phyloP scores from a whole-genome alignment of 2,797 vertebrate species.

The Arremon brunneinucha region DNA sequence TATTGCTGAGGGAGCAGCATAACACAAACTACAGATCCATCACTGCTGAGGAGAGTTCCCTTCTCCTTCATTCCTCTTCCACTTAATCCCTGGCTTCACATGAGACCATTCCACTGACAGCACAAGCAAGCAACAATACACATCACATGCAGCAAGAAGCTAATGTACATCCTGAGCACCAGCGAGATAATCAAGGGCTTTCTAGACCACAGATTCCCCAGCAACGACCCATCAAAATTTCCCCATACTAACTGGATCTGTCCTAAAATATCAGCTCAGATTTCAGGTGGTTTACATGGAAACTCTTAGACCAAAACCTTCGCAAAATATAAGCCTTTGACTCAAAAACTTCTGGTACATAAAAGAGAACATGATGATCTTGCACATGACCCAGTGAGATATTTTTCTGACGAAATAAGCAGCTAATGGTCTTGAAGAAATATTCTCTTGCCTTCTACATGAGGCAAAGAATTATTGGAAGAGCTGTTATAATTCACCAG shows the following conservation, averaged over 20 bases:
- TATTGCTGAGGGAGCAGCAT: background rate
- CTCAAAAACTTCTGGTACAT: background rate
- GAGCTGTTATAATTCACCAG: background rate
- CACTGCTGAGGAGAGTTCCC: background rate
- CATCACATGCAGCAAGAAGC: background rate
- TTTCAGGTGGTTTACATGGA: background rate
- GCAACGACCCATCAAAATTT: background rate
- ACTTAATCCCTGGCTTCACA: background rate
- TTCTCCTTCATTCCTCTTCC: background rate
- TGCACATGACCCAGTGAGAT: background rate
- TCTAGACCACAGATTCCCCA: background rate
- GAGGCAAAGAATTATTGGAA: background rate
- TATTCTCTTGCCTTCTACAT: fast-evolving
- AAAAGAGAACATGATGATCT: background rate
- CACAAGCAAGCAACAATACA: background rate
- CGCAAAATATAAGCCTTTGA: background rate
- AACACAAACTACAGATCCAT: background rate
- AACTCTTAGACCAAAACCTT: background rate
- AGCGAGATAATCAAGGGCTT: background rate
- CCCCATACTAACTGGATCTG: background rate
- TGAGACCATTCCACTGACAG: background rate
- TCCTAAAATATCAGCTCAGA: background rate
- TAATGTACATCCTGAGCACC: background rate
- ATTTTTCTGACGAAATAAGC: background rate
- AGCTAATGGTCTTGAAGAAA: background rate